A percentile compares a stretch with the other conserved stretches of the same genome.
Conservation (phyloP, 1,140 invertebrate genomes). For the Formica exsecta region DNA sequence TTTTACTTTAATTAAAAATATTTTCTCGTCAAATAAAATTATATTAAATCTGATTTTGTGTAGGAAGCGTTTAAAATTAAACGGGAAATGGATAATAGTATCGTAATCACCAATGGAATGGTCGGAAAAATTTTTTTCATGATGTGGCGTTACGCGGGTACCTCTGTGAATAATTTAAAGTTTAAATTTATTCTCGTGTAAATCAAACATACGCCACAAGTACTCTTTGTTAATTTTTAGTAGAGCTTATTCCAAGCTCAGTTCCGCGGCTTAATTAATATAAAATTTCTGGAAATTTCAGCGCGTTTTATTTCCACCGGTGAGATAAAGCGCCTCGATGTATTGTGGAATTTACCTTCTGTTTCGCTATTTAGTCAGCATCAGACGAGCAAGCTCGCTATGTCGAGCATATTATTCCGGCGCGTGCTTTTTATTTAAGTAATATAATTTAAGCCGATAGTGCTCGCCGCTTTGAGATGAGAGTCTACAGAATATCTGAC, state of each 20-base stretch:
- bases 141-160: constrained; percentile 28
- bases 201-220: constrained; percentile 57
- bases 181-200: constrained; percentile 56
- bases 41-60: constrained; percentile 10
- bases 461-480: constrained; percentile 2
- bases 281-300: constrained; percentile 59
- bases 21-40: neutral
- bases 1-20: constrained; percentile 31
- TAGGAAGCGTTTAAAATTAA: constrained; percentile 18
- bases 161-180: constrained; percentile 42
- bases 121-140: constrained; percentile 7
- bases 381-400: constrained; percentile 34
- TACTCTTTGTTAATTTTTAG: constrained; percentile 59
- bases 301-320: constrained; percentile 60
- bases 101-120: constrained; percentile 33
- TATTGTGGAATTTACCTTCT: constrained; percentile 67
- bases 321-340: constrained; percentile 51
- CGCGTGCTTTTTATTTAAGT: constrained; percentile 45
- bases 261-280: constrained; percentile 65
- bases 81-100: constrained; percentile 19
- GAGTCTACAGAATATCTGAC: neutral
- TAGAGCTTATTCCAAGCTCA: constrained; percentile 46
- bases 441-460: constrained; percentile 42
- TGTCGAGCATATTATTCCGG: constrained; percentile 46
- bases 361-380: constrained; percentile 59